Evolutionary conservation across 2,888 invertebrate genomes (phyloP).

Genomic region (Eilema sororculum): DNA sequence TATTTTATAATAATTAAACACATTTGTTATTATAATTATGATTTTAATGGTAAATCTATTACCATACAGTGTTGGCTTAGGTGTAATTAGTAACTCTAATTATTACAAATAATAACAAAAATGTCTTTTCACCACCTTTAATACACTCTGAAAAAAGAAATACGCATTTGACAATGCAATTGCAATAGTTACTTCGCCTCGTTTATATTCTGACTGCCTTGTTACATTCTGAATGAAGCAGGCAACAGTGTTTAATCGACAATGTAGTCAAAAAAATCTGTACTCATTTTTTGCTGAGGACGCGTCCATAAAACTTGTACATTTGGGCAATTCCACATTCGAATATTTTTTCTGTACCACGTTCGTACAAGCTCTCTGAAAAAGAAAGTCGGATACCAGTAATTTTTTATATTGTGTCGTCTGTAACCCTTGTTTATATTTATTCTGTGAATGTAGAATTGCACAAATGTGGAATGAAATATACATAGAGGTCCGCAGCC

Average conservation of each 20-base stretch:
- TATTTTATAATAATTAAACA: slow-evolving; percentile 35
- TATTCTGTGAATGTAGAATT: background rate
- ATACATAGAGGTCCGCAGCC: background rate
- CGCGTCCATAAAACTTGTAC: background rate
- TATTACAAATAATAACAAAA: slow-evolving; percentile 54
- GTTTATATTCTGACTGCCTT: background rate
- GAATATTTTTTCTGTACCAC: background rate
- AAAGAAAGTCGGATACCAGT: no score
- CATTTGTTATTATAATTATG: slow-evolving; percentile 35
- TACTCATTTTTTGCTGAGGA: background rate
- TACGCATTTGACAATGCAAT: slow-evolving; percentile 23
- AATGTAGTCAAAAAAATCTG: slow-evolving; percentile 2
- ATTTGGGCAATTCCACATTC: background rate
- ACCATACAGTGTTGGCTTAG: slow-evolving; percentile 62
- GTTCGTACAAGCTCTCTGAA: background rate
- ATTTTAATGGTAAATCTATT: slow-evolving; percentile 68
- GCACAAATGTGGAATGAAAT: background rate
- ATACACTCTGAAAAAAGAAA: slow-evolving; percentile 33
- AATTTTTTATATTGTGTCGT: no score
- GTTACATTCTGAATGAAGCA: background rate
- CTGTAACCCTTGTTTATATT: no score
- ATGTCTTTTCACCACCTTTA: slow-evolving; percentile 55
- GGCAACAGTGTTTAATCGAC: background rate
- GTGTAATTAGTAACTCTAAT: slow-evolving; percentile 55
- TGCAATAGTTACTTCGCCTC: background rate